Conservation (phyloP, 1,140 invertebrate species). For the Neoseiulus cucumeris region DNA sequence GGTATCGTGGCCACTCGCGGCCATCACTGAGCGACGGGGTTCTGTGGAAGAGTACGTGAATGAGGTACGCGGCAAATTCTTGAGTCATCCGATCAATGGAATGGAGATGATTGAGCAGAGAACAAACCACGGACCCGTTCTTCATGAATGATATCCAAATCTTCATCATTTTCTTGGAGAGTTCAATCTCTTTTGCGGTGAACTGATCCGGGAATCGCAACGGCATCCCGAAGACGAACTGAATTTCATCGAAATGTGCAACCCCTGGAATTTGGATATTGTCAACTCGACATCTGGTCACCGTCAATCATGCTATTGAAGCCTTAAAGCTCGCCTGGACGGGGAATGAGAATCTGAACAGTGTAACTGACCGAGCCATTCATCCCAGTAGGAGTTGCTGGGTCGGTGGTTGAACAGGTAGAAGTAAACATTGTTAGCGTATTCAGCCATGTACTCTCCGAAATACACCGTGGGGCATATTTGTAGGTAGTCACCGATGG, state of each 20-base stretch:
- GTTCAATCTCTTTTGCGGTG: conserved; percentile 13
- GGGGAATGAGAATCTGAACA: too few relatives aligned
- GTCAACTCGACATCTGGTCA: not conserved
- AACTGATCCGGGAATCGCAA: conserved; percentile 9
- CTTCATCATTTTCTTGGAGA: conserved; percentile 18
- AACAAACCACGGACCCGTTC: conserved; percentile 15
- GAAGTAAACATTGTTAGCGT: conserved; percentile 12
- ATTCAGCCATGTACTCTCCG: not conserved
- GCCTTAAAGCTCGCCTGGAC: not conserved
- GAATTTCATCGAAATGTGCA: conserved; percentile 17
- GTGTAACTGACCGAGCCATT: conserved; percentile 17
- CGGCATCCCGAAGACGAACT: conserved; percentile 18
- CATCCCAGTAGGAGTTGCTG: not conserved
- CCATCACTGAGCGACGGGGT: not conserved
- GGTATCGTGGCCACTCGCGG: not conserved
- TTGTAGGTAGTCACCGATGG: not conserved
- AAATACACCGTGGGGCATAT: not conserved
- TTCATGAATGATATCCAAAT: conserved; percentile 18
- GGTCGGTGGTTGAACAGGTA: conserved; percentile 18
- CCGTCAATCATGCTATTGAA: not conserved
- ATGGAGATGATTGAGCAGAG: not conserved
- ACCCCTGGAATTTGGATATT: not conserved
- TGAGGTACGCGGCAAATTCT: too few relatives aligned
- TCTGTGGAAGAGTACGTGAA: too few relatives aligned
- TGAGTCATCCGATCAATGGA: not conserved